Evolutionary conservation across 1,140 invertebrate genomes (phyloP).

Genomic region (Microplitis demolitor): DNA sequence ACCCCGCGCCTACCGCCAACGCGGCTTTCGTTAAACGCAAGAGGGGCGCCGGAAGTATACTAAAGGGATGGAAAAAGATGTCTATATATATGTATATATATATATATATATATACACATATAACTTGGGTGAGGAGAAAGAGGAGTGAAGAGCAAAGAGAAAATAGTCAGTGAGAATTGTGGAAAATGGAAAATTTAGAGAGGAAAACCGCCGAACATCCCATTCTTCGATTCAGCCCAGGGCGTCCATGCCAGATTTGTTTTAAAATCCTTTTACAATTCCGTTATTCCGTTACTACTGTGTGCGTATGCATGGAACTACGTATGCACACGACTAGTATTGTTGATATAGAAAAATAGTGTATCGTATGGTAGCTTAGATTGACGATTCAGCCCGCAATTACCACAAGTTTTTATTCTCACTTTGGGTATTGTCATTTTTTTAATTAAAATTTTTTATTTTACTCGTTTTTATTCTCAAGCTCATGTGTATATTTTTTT

Average conservation of each 20-base stretch:
- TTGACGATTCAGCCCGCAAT: background rate
- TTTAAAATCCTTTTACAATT: constrained; percentile 62
- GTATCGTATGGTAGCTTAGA: too few species aligned
- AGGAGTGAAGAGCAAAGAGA: constrained; percentile 19
- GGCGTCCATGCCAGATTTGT: constrained; percentile 55
- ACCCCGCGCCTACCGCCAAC: background rate
- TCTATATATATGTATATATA: background rate
- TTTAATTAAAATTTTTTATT: too few species aligned
- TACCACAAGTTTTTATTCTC: background rate
- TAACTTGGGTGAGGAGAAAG: constrained; percentile 6
- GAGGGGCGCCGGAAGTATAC: background rate
- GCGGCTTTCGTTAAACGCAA: constrained; percentile 32
- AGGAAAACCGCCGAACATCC: constrained; percentile 48
- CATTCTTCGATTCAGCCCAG: constrained; percentile 34
- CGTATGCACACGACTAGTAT: too few species aligned
- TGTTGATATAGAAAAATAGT: background rate
- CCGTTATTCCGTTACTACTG: constrained; percentile 24
- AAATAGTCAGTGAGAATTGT: constrained; percentile 18
- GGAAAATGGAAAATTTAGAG: constrained; percentile 55
- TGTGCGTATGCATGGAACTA: background rate
- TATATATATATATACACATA: background rate
- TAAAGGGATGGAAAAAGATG: constrained; percentile 17
- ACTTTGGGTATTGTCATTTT: too few species aligned
- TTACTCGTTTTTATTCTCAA: too few species aligned
- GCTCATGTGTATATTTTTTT: background rate